Evolutionary conservation across 2,797 vertebrate genomes (phyloP), one percentile per base, ranked within the genome.

Genomic region (Gymnodraco acuticeps): DNA sequence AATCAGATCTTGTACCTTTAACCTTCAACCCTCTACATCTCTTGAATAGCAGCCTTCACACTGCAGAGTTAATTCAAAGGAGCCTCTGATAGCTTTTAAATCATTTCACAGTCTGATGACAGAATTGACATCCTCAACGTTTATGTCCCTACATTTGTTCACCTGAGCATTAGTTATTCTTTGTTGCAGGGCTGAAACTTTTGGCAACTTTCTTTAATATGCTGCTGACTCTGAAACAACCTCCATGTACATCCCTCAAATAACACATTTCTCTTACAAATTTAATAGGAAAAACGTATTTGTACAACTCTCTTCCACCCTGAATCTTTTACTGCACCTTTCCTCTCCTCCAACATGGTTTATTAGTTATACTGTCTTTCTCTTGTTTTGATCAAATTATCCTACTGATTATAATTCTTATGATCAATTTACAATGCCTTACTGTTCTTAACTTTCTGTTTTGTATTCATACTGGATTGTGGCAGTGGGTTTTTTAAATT

Each of bases 51-150:
- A 62, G 54, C 52, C 47, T 66, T 42, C n/a, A 47, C 31, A 56
- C n/a, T 19, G 10, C 42, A 72, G 64, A 47, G 73, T 23, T 65
- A 41, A 62, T 52, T 77, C 23, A 31, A 45, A 62, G 31, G n/a
- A 13, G 51, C 23, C 27, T 70, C 16, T 76, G 42, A 68, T 72
- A 56, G 45, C 67, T 76, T 83, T 43, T 19, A 74, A 64, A 70
- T 63, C 67, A 60, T 62, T 41, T 53, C 56, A 3, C 23, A 31
- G 46, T 62, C 17, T 5, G 6, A 52, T 77, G 60, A 50, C 38
- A 64, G 72, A 43, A 58, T n/a, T 65, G 70, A 73, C 46, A 62
- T 66, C 62, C 51, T 51, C 33, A 2, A 33, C 65, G 67, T 73
- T 66, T 63, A 52, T 67, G 56, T 66, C 53, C 43, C 43, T 51